Conservation (phyloP, 2,113 vertebrate species). For the Odocoileus virginianus region DNA sequence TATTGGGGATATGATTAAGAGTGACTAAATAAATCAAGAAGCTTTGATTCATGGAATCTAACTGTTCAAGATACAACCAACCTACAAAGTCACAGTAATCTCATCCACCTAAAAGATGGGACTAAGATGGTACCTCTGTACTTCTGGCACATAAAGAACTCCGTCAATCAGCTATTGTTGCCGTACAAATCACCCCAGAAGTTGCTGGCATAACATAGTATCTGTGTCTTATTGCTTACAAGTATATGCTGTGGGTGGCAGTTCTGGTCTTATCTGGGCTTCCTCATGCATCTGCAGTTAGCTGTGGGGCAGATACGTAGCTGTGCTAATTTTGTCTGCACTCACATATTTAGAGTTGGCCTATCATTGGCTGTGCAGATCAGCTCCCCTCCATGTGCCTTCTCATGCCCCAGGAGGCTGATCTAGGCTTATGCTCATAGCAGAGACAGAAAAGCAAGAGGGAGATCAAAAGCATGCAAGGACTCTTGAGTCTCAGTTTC, state of each 20-base stretch:
- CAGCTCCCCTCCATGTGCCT: neutral
- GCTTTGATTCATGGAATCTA: neutral
- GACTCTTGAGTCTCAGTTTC: neutral
- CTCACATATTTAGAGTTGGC: neutral
- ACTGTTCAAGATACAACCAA: neutral
- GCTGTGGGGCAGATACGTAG: neutral
- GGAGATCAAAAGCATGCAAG: neutral
- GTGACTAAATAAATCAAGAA: neutral
- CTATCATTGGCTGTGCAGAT: neutral
- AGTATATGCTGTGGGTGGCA: neutral
- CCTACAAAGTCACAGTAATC: neutral
- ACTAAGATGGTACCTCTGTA: neutral
- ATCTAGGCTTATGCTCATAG: neutral
- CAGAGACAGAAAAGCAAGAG: neutral
- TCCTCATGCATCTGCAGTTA: neutral
- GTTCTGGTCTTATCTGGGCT: neutral
- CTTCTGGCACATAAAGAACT: neutral
- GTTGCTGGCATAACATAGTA: neutral
- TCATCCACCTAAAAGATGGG: neutral
- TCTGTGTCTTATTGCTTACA: neutral
- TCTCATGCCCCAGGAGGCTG: neutral
- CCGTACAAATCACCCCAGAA: neutral
- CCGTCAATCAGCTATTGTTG: neutral
- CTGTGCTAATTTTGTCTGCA: neutral
- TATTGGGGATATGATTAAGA: neutral